These are phyloP conservation scores for Nothobranchius kuhntae DNA, from an alignment of 2,113 vertebrate genomes.

Conservation along the genomic window DNA sequence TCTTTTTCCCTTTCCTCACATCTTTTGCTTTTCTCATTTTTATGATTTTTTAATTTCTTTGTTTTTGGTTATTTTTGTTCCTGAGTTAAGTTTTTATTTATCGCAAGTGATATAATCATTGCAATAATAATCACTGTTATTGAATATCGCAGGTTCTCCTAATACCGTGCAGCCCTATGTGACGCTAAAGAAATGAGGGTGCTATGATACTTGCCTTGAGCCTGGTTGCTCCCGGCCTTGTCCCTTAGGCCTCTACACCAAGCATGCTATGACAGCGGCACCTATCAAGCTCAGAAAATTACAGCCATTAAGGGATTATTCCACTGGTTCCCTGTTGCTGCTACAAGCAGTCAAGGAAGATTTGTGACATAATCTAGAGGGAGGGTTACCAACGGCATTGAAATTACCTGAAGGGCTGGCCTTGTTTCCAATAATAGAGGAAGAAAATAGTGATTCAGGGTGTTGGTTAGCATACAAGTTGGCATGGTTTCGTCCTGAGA, in stretches of 20 bases:
- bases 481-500: neutral
- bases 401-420: constrained; percentile 60
- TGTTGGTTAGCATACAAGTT: neutral
- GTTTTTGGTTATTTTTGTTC: too few relatives aligned
- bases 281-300: constrained; percentile 57
- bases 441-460: too few relatives aligned
- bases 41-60: too few relatives aligned
- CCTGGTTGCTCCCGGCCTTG: neutral
- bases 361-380: constrained; percentile 27
- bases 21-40: too few relatives aligned
- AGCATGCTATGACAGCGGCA: constrained; percentile 32
- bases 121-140: too few relatives aligned
- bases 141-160: too few relatives aligned
- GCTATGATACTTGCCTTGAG: neutral
- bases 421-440: constrained; percentile 48
- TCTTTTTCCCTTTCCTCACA: too few relatives aligned
- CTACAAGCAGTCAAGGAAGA: constrained; percentile 24
- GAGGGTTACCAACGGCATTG: constrained; percentile 16
- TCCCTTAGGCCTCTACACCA: constrained; percentile 5
- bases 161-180: too few relatives aligned
- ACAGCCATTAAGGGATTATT: constrained; percentile 66
- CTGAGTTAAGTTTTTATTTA: too few relatives aligned
- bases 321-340: constrained; percentile 44
- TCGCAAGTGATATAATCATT: too few relatives aligned
- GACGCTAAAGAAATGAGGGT: neutral